These are phyloP conservation scores for Aix galericulata DNA, from an alignment of 2,113 vertebrate species.

Conservation along the genomic window DNA sequence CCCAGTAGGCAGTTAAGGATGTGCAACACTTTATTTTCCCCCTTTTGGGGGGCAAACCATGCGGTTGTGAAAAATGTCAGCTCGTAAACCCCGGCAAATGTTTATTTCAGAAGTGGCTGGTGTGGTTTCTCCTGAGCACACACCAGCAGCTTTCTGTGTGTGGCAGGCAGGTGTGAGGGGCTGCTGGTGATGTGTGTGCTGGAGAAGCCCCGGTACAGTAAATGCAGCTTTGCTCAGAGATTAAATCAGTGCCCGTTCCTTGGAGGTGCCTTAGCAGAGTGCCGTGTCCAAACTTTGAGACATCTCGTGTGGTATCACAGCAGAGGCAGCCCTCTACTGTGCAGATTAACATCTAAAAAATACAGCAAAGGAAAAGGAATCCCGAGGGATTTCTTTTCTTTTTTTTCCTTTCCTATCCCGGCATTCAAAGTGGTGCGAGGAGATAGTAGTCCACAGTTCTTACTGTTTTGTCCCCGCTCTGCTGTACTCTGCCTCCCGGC, in stretches of 20 bases:
- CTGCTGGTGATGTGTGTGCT: constrained; percentile 24
- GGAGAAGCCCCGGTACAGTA: constrained; percentile 38
- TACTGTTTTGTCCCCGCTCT: neutral
- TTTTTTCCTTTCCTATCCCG: neutral
- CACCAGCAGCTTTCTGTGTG: neutral
- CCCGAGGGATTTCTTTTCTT: neutral
- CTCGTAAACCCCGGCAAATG: constrained; percentile 61
- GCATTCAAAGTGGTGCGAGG: neutral
- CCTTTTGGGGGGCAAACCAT: neutral
- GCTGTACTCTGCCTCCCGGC: neutral
- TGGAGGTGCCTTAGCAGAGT: constrained; percentile 46
- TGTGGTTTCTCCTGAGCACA: constrained; percentile 41
- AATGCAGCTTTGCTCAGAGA: constrained; percentile 32
- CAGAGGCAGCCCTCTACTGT: constrained; percentile 42
- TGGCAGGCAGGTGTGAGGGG: constrained; percentile 43
- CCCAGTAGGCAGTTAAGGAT: constrained; percentile 58
- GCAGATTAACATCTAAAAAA: neutral
- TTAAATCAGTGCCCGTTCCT: constrained; percentile 12
- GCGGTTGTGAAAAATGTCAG: constrained; percentile 45
- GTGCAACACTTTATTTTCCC: constrained; percentile 23
- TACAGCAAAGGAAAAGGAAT: constrained; percentile 8
- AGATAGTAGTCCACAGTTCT: neutral
- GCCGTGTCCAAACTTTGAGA: constrained; percentile 32
- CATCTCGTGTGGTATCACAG: neutral
- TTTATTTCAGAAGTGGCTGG: constrained; percentile 55